Conservation (phyloP, 2,113 vertebrate genomes). For the Seriola aureovittata region DNA sequence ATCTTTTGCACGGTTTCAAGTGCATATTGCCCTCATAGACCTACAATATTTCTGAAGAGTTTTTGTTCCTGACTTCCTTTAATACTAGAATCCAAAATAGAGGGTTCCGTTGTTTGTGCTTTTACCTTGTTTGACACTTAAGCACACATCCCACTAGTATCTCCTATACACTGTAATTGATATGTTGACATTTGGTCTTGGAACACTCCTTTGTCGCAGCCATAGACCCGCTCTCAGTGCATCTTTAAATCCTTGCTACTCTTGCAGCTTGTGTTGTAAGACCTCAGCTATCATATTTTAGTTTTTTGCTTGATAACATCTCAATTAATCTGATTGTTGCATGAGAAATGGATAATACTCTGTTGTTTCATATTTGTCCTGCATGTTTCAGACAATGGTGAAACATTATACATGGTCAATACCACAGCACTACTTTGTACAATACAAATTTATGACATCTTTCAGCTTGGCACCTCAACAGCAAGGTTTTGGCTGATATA, state of each 20-base stretch:
- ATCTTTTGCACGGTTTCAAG: too few relatives aligned
- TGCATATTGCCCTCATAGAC: too few relatives aligned
- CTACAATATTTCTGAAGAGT: too few relatives aligned
- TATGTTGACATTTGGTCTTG: neutral
- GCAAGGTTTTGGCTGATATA: constrained; percentile 8
- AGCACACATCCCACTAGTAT: neutral
- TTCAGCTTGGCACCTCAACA: neutral
- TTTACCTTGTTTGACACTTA: neutral
- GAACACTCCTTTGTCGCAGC: neutral
- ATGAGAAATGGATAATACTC: neutral
- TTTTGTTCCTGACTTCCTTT: too few relatives aligned
- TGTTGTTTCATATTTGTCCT: constrained; percentile 7
- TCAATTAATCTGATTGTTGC: neutral
- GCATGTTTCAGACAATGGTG: neutral
- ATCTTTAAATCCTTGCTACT: neutral
- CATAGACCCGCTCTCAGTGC: neutral
- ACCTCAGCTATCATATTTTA: neutral
- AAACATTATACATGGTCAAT: neutral
- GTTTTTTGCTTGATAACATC: neutral
- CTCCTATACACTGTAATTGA: neutral
- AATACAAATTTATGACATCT: neutral
- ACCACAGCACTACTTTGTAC: neutral
- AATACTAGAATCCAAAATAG: neutral
- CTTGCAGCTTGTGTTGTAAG: neutral
- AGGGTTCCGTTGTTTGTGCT: neutral